Conservation (phyloP, 2,797 vertebrate genomes). For the Crenichthys baileyi region DNA sequence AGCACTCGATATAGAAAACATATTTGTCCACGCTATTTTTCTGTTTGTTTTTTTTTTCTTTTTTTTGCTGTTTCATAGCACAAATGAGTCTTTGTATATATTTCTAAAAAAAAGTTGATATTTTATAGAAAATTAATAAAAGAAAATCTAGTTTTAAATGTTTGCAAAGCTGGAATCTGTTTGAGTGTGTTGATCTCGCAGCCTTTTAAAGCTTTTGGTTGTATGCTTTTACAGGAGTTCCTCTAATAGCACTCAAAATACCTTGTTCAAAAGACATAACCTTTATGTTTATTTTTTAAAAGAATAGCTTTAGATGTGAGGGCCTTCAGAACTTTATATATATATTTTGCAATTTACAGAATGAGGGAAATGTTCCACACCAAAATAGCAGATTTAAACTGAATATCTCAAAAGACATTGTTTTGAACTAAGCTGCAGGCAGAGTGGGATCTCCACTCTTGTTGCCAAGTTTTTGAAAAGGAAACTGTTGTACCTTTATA, state of each 20-base stretch:
- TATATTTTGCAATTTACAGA: neutral
- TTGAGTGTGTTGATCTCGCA: conserved; percentile 1
- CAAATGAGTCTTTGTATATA: conserved; percentile 84
- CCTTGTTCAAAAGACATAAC: neutral
- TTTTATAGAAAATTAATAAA: conserved; percentile 94
- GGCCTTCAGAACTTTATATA: neutral
- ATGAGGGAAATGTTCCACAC: neutral
- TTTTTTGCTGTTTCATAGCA: conserved; percentile 79
- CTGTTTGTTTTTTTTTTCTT: conserved; percentile 62
- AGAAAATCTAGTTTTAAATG: conserved; percentile 90
- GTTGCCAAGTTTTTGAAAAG: neutral
- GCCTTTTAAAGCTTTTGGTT: neutral
- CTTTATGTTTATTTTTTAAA: neutral
- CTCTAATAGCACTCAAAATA: neutral
- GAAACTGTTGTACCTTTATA: conserved; percentile 13
- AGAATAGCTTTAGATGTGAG: neutral
- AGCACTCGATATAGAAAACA: conserved; percentile 86
- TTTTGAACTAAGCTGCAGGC: conserved; percentile 1
- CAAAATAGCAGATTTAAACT: neutral
- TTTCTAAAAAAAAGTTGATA: conserved; percentile 84
- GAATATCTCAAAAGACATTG: neutral
- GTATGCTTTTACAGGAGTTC: neutral
- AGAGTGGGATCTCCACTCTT: neutral
- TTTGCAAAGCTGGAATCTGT: conserved; percentile 41
- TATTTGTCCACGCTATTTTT: conserved; percentile 78